phyloP scores from a whole-genome alignment of 2,888 invertebrate species.

The Nephrocerus scutellatus region DNA sequence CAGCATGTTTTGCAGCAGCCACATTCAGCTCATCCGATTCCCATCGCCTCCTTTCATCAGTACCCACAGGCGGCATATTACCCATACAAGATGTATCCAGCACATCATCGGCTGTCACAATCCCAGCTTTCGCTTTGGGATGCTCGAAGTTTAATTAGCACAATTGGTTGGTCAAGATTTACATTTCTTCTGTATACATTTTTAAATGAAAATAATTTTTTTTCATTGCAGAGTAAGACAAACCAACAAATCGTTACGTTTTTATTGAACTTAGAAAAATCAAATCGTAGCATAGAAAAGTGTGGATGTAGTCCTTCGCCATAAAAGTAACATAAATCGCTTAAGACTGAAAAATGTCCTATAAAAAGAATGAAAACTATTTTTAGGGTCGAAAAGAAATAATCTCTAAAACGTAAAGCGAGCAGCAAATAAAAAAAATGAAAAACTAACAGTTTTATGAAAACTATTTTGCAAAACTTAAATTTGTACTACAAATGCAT shows the following conservation, averaged over 20 bases:
- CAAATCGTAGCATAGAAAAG: conserved; percentile 16
- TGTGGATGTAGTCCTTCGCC: conserved; percentile 23
- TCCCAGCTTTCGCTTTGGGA: conserved; percentile 46
- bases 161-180: conserved; percentile 33
- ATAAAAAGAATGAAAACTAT: no score
- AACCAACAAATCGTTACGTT: conserved; percentile 14
- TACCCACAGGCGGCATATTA: conserved; percentile 33
- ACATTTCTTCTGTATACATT: background rate
- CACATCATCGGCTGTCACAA: conserved; percentile 44
- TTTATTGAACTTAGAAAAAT: conserved; percentile 9
- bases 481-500: no score
- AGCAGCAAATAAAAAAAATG: conserved; percentile 20
- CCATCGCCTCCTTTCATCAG: conserved; percentile 43
- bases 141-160: conserved; percentile 44
- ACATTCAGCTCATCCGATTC: conserved; percentile 38
- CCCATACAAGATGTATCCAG: conserved; percentile 42
- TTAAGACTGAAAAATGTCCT: conserved; percentile 48
- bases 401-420: no score
- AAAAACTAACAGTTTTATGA: conserved; percentile 8
- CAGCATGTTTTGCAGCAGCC: conserved; percentile 27
- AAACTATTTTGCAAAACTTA: no score
- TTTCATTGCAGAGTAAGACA: conserved; percentile 7
- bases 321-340: conserved; percentile 30
- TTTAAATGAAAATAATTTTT: background rate
- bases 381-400: no score